These are phyloP conservation scores for Centroberyx gerrardi DNA, from an alignment of 2,797 vertebrate genomes.

Conservation along the genomic window DNA sequence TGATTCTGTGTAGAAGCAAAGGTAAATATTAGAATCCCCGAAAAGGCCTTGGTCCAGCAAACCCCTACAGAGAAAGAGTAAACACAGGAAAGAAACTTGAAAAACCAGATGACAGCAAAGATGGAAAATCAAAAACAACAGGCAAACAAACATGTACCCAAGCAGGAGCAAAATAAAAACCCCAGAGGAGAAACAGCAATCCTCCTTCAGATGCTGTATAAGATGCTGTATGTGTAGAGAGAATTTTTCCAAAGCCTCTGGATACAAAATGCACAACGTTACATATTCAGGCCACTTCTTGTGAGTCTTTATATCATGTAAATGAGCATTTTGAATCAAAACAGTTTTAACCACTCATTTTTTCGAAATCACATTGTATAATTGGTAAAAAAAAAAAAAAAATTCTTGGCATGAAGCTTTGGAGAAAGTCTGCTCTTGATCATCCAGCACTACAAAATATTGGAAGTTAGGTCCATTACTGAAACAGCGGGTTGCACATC, in stretches of 20 bases:
- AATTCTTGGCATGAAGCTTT: constrained; percentile 31
- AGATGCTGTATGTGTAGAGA: constrained; percentile 2
- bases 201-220: constrained; percentile 37
- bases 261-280: constrained; percentile 33
- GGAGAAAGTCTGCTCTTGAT: constrained; percentile 60
- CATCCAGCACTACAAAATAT: constrained; percentile 24
- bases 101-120: constrained; percentile 64
- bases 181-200: constrained; percentile 39
- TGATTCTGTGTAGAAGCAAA: constrained; percentile 4
- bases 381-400: constrained; percentile 14
- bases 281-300: constrained; percentile 27
- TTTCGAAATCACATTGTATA: too few relatives aligned
- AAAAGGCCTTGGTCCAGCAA: constrained; percentile 47
- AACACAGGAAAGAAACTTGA: constrained; percentile 45
- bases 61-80: constrained; percentile 62
- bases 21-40: constrained; percentile 37
- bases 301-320: constrained; percentile 18
- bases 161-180: constrained; percentile 59
- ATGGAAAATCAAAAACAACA: constrained; percentile 60
- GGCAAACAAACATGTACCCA: constrained; percentile 58
- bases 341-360: constrained; percentile 25
- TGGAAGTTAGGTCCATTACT: constrained; percentile 6
- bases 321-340: constrained; percentile 25
- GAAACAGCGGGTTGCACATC: constrained; percentile 43
- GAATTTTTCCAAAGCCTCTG: constrained; percentile 61